Percentiles rank a stretch among this genome's conserved stretches.
These are phyloP conservation scores for Lycodopsis pacificus DNA, from an alignment of 2,797 vertebrate species.

Conservation along the genomic window DNA sequence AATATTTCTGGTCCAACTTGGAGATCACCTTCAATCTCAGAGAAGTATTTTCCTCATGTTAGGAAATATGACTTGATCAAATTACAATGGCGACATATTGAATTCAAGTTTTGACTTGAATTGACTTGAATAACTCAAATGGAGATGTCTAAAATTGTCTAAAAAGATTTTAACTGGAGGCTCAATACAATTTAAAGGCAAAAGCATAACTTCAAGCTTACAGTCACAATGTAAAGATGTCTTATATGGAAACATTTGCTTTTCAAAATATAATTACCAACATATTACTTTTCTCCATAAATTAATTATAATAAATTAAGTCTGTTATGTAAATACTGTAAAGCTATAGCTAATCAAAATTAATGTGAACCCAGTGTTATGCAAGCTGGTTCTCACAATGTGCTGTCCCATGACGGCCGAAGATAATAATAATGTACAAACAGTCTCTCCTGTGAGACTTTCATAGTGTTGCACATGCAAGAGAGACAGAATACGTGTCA, in stretches of 20 bases:
- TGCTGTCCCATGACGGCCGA: background rate
- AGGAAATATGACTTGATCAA: background rate
- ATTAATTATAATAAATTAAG: background rate
- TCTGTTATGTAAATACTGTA: background rate
- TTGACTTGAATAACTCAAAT: background rate
- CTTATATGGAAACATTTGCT: background rate
- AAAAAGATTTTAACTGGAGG: no score
- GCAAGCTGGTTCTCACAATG: background rate
- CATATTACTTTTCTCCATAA: background rate
- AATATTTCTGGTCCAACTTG: conserved; percentile 92
- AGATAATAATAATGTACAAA: background rate
- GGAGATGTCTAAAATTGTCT: background rate
- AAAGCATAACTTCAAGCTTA: background rate
- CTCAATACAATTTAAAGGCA: background rate
- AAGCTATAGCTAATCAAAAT: background rate
- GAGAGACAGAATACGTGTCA: no score
- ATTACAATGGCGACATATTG: background rate
- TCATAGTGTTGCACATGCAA: no score
- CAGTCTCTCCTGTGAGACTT: background rate
- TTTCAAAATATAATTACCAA: background rate
- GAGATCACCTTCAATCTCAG: conserved; percentile 95
- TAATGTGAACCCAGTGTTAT: background rate
- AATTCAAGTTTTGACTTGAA: background rate
- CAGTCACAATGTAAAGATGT: background rate
- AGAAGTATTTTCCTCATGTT: conserved; percentile 83